phyloP scores from a whole-genome alignment of 2,888 invertebrate genomes.

The Ctena decussata region DNA sequence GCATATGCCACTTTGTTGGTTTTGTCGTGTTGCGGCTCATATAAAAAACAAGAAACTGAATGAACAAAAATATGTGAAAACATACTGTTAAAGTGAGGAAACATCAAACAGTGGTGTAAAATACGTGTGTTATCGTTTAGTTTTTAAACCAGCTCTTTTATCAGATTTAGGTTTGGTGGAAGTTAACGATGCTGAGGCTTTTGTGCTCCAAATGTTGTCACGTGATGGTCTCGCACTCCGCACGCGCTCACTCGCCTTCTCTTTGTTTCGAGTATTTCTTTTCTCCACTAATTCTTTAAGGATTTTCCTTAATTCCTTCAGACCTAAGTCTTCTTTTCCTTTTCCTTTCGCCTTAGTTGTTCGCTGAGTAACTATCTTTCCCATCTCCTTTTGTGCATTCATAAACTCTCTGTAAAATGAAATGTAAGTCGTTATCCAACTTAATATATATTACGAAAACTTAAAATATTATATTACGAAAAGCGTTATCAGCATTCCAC shows the following conservation, averaged over 20 bases:
- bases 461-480: too few species aligned
- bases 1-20: too few species aligned
- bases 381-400: conserved; percentile 74
- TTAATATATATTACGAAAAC: too few species aligned
- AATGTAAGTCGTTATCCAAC: too few species aligned
- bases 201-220: conserved; percentile 62
- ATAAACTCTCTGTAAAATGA: conserved; percentile 76
- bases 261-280: conserved; percentile 75
- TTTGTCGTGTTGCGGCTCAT: too few species aligned
- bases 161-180: conserved; percentile 65
- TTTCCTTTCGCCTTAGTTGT: conserved; percentile 73
- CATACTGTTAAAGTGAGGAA: too few species aligned
- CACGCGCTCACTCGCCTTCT: conserved; percentile 74
- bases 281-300: conserved; percentile 76
- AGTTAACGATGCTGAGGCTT: conserved; percentile 67
- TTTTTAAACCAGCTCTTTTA: neutral
- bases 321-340: conserved; percentile 73
- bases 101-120: too few species aligned
- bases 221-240: conserved; percentile 52
- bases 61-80: neutral
- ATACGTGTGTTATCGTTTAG: neutral
- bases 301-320: conserved; percentile 73
- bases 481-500: too few species aligned
- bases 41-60: too few species aligned
- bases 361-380: conserved; percentile 72